Evolutionary conservation across 1,140 invertebrate genomes (phyloP), one percentile per base, ranked within the genome.

Genomic region (Calycopis cecrops): DNA sequence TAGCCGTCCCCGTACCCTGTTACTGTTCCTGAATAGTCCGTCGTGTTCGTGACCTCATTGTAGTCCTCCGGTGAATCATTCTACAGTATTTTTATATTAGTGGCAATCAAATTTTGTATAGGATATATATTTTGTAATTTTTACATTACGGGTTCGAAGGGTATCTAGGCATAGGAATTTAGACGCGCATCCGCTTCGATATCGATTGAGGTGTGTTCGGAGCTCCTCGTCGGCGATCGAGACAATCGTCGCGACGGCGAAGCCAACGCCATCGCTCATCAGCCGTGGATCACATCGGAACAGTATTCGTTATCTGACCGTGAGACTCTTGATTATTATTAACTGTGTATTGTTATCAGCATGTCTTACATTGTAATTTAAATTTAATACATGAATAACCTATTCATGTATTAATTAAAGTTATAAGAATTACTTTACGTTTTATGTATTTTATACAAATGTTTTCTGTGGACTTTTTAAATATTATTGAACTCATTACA

Each of bases 151-250:
- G 59, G 14, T 34, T 62, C 56, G n/a, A 49, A 40, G 51, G 21
- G 21, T 28, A 28, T 6, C 52, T 62, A 57, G 54, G 52, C 47
- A 52, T 67, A 67, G 53, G 58, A 52, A 63, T 67, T 67, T 71
- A 65, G 61, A 64, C 57, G 61, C 52, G 38, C 56, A 69, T 57
- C 66, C 54, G 63, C 58, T 50, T 57, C 57, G 61, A 47, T 63
- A 76, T 80, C 69, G 71, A 79, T 82, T 73, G 67, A 71, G 74
- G 77, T 69, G 67, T 68, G 73, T 63, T 71, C 67, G 62, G 67
- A 70, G 69, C 61, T 65, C 52, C 59, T 12, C 40, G 6, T 9
- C 17, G 63, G 69, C 61, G 63, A 62, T 54, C 62, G 64, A 69
- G 66, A 62, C 62, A 71, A 28, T 28, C 63, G 65, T 59, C 60